phyloP scores from a whole-genome alignment of 92 coral and sea anemone species.

The Epizoanthus fatuus region DNA sequence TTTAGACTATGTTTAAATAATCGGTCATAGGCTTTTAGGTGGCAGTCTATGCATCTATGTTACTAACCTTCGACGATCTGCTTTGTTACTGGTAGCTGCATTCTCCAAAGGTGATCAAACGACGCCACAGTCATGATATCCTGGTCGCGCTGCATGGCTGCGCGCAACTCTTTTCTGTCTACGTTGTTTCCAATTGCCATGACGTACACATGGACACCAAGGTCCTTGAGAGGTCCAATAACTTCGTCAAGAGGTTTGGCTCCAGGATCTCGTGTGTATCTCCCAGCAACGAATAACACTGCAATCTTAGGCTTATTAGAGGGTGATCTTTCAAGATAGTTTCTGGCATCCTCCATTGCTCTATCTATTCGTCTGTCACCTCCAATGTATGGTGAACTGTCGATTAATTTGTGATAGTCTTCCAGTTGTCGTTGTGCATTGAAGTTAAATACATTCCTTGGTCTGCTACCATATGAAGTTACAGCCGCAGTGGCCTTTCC shows the following conservation, averaged over 20 bases:
- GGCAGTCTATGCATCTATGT: no score
- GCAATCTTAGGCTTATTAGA: constrained; percentile 60
- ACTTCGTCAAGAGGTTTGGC: constrained; percentile 52
- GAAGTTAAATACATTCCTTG: constrained; percentile 62
- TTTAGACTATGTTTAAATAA: no score
- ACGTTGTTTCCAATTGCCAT: constrained; percentile 42
- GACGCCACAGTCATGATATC: constrained; percentile 2
- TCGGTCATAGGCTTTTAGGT: no score
- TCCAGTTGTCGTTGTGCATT: constrained; percentile 52
- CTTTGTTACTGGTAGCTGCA: constrained; percentile 9
- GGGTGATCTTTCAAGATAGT: constrained; percentile 62
- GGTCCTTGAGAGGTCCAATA: constrained; percentile 50
- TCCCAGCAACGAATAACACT: constrained; percentile 72
- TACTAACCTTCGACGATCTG: constrained; percentile 21
- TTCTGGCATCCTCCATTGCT: constrained; percentile 81
- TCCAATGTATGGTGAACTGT: constrained; percentile 69
- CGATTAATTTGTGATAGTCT: constrained; percentile 72
- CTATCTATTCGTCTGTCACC: constrained; percentile 77
- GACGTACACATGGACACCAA: constrained; percentile 50
- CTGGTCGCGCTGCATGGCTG: background rate
- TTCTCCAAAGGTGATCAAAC: constrained; percentile 32
- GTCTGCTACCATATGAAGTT: constrained; percentile 73
- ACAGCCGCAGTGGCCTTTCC: constrained; percentile 81
- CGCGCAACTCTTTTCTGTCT: constrained; percentile 37
- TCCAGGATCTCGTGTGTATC: constrained; percentile 49